Conservation (phyloP, 2,797 vertebrate genomes). For the Todus mexicanus region DNA sequence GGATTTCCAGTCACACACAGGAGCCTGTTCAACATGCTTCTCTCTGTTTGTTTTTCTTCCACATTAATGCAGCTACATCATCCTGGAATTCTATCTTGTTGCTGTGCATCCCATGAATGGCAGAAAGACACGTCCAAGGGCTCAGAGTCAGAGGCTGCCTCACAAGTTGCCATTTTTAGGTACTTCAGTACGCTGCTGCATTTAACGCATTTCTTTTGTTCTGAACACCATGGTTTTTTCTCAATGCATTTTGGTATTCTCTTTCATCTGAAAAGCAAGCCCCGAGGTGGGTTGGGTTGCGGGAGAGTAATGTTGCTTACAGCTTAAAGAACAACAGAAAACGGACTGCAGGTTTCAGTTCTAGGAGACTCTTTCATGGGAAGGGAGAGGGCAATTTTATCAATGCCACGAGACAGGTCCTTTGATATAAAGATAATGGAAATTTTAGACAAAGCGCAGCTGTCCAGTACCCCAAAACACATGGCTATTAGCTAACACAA, state of each 20-base stretch:
- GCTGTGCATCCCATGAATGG: background rate
- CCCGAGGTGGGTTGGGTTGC: background rate
- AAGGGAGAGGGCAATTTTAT: background rate
- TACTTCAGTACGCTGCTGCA: background rate
- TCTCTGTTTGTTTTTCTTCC: background rate
- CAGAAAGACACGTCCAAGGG: background rate
- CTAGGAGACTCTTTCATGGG: background rate
- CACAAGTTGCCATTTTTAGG: background rate
- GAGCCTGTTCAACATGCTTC: background rate
- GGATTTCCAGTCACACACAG: background rate
- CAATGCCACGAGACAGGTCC: background rate
- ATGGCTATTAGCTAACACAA: background rate
- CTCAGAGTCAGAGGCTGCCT: background rate
- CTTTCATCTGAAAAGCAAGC: background rate
- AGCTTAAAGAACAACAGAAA: background rate
- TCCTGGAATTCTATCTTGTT: background rate
- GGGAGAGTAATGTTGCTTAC: background rate
- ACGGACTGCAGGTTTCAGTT: background rate
- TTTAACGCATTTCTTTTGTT: background rate
- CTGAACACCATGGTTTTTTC: background rate
- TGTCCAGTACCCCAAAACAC: background rate
- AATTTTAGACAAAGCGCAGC: background rate
- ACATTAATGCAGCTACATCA: background rate
- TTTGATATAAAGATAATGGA: background rate
- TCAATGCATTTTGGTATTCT: background rate